Percentiles rank a stretch among this genome's conserved stretches.
These are phyloP conservation scores for Ichneumoninae sp. DNA, from an alignment of 2,888 invertebrate species.

Conservation along the genomic window DNA sequence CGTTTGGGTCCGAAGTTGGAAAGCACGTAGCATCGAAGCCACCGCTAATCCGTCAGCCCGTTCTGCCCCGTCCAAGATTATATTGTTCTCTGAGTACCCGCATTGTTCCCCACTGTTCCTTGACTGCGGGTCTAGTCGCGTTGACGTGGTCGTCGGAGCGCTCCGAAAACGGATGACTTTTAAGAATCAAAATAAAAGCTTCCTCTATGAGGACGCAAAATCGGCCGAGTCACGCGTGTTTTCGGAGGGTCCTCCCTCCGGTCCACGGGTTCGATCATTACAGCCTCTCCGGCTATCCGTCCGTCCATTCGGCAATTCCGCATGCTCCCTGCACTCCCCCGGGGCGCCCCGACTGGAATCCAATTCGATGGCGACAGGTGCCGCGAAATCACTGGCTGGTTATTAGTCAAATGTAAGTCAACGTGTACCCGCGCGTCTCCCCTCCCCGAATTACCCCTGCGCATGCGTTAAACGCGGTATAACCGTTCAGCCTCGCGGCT, in stretches of 20 bases:
- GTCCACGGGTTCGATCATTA: background rate
- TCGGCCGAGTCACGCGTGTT: slow-evolving; percentile 51
- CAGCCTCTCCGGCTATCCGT: background rate
- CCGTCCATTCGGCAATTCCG: background rate
- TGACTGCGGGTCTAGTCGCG: slow-evolving; percentile 50
- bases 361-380: slow-evolving; percentile 60
- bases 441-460: background rate
- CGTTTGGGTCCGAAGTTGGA: background rate
- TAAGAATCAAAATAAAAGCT: slow-evolving; percentile 57
- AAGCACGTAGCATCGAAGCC: background rate
- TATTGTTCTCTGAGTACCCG: slow-evolving; percentile 68
- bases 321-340: slow-evolving; percentile 6
- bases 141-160: slow-evolving; percentile 39
- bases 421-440: slow-evolving; percentile 3
- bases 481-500: slow-evolving; percentile 43
- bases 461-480: background rate
- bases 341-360: slow-evolving; percentile 41
- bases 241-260: background rate
- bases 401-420: slow-evolving; percentile 51
- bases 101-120: slow-evolving; percentile 71
- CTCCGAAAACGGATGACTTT: slow-evolving; percentile 70
- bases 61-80: slow-evolving; percentile 57
- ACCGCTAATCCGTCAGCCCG: slow-evolving; percentile 40
- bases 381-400: slow-evolving; percentile 50
- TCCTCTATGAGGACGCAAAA: background rate